Percentiles rank a stretch among this genome's conserved stretches.
phyloP scores from a whole-genome alignment of 1,140 invertebrate species.

The Heliothis virescens region DNA sequence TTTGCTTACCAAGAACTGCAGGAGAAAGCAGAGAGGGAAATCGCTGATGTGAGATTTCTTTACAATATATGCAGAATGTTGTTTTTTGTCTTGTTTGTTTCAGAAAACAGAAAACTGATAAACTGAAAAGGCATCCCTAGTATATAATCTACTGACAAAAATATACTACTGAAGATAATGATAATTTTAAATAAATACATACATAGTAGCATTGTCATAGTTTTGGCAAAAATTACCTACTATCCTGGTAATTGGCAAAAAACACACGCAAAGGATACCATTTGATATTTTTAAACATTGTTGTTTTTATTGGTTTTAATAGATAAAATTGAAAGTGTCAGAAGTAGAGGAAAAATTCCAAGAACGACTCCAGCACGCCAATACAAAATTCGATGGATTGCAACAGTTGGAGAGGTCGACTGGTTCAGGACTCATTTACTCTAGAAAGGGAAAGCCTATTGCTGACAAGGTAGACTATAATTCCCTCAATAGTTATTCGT shows the following conservation, averaged over 20 bases:
- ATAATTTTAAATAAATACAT: too few relatives aligned
- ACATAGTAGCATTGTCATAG: neutral
- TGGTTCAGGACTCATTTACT: slow-evolving; percentile 78
- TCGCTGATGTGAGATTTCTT: slow-evolving; percentile 65
- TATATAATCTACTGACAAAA: too few relatives aligned
- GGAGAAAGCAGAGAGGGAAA: slow-evolving; percentile 74
- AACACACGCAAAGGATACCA: too few relatives aligned
- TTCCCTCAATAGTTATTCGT: too few relatives aligned
- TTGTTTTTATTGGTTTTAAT: too few relatives aligned
- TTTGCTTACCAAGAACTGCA: slow-evolving; percentile 75
- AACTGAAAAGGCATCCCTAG: too few relatives aligned
- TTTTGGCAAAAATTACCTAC: neutral
- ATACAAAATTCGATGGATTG: slow-evolving; percentile 73
- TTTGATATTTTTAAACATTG: neutral
- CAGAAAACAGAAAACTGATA: neutral
- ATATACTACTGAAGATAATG: too few relatives aligned
- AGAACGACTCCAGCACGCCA: slow-evolving; percentile 64
- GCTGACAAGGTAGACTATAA: slow-evolving; percentile 73
- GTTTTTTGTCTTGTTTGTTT: neutral
- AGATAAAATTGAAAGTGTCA: slow-evolving; percentile 74
- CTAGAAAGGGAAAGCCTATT: slow-evolving; percentile 80
- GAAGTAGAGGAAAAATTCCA: slow-evolving; percentile 64
- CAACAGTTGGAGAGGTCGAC: slow-evolving; percentile 71
- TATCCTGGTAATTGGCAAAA: neutral
- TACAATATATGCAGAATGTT: too few relatives aligned